Base-by-base conservation (phyloP, 2,888 invertebrate species). In the Bedellia somnulentella region DNA sequence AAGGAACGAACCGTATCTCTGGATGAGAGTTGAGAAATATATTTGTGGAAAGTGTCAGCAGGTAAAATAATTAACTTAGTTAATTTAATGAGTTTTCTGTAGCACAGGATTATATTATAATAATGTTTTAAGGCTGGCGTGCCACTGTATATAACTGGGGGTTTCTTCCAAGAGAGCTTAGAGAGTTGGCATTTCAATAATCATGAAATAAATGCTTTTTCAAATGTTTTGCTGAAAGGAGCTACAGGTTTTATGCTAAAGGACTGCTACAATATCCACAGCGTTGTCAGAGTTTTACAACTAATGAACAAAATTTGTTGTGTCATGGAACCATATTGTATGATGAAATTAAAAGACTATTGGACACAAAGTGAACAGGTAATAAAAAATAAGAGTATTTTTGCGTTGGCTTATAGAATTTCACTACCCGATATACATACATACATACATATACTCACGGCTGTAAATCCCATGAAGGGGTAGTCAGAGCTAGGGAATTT, bases 151-250 rank as follows among this genome's bases (percentile, higher is more conserved):
- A 24, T 71, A 29, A 63, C 62, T 2, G 68, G 68, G 2, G 54
- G 50, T 15, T 37, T 68, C 10, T 55, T 59, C 15, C 35, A 43
- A 18, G 34, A 42, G 8, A 41, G n/a, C 49, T 5, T 32, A 64
- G 1, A 6, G 16, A 3, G 37, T 12, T 29, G 59, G 59, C 2
- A 9, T 49, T 14, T 21, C n/a, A n/a, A 24, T 5, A 41, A 44
- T 21, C 38, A 35, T 4, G 67, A 71, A 36, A 38, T 56, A 31
- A 41, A 52, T 21, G 63, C 67, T 35, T 46, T 63, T 0, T 44
- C 57, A 0, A 62, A 66, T 29, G 52, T 61, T 0, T 31, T 70
- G 16, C 35, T 63, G 3, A 58, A 62, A 25, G 68, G 66, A n/a
- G 51, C 43, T 2, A 49, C 55, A 8, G 71, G 68, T 0, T 62